Conservation (phyloP, 2,113 vertebrate species). For the Vidua macroura region DNA sequence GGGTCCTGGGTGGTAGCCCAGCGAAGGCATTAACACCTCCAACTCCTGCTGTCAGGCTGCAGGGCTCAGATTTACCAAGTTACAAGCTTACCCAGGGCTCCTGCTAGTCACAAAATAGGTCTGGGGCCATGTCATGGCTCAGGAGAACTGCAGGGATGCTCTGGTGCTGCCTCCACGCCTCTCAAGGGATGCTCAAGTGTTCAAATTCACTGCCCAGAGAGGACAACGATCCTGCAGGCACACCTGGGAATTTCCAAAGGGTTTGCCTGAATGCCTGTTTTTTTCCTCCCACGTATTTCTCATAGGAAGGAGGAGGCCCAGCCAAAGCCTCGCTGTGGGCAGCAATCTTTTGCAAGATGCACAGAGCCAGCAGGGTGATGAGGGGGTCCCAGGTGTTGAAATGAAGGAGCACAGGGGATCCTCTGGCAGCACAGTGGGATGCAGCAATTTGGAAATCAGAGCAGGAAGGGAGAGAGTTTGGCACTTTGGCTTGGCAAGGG, state of each 20-base stretch:
- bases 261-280: neutral
- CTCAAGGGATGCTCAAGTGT: neutral
- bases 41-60: neutral
- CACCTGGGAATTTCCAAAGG: neutral
- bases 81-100: neutral
- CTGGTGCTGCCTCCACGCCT: neutral
- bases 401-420: neutral
- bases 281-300: neutral
- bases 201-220: neutral
- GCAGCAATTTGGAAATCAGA: fast-evolving
- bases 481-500: neutral
- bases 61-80: neutral
- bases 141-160: neutral
- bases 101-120: neutral
- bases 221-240: neutral
- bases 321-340: neutral
- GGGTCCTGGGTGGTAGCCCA: constrained; percentile 4
- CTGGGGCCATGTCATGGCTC: neutral
- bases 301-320: neutral
- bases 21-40: neutral
- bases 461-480: neutral
- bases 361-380: neutral
- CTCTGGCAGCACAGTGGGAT: neutral
- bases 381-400: neutral
- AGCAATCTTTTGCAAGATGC: neutral